Evolutionary conservation across 2,888 invertebrate genomes (phyloP).

Genomic region (Penaeus monodon): DNA sequence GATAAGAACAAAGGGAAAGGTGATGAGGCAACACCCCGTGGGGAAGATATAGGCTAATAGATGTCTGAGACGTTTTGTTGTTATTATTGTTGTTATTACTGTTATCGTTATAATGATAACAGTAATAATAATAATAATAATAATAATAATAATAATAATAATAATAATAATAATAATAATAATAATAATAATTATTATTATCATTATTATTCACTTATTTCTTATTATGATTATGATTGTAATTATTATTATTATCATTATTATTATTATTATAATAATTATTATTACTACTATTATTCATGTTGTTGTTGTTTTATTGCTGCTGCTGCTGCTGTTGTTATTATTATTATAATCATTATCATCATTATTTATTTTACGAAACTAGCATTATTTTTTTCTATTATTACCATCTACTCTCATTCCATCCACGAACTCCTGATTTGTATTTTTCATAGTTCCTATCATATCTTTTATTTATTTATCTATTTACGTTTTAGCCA

Average conservation of each 20-base stretch:
- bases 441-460: background rate
- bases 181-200: background rate
- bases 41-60: too few species aligned
- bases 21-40: too few species aligned
- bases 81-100: background rate
- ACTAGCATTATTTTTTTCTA: background rate
- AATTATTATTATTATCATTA: conserved; percentile 1
- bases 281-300: conserved; percentile 12
- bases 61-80: too few species aligned
- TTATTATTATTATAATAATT: background rate
- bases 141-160: background rate
- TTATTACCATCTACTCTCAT: background rate
- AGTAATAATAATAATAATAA: background rate
- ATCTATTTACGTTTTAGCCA: too few species aligned
- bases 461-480: background rate
- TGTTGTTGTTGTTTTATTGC: background rate
- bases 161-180: background rate
- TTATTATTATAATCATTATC: conserved; percentile 1
- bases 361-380: background rate
- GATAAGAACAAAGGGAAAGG: too few species aligned
- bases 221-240: background rate
- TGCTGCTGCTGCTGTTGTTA: background rate
- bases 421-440: too few species aligned
- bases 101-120: background rate
- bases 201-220: background rate